Conservation (phyloP, 2,888 invertebrate genomes). For the Eupeodes latifasciatus region DNA sequence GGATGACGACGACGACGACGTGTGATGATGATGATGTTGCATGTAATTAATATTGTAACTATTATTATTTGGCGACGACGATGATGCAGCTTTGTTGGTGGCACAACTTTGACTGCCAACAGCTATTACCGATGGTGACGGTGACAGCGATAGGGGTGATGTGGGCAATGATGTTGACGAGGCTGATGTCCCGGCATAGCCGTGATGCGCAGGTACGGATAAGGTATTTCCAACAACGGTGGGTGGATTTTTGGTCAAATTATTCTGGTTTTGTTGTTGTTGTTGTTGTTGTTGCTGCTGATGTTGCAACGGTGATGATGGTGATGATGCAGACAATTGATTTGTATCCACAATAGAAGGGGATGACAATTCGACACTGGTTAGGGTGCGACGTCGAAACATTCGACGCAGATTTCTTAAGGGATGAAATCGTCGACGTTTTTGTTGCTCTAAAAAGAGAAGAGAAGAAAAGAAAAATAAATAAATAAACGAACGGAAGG, state of each 20-base stretch:
- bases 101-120: slow-evolving; percentile 69
- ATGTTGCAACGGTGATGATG: slow-evolving; percentile 81
- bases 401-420: slow-evolving; percentile 83
- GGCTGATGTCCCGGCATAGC: slow-evolving; percentile 67
- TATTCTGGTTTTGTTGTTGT: slow-evolving; percentile 56
- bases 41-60: slow-evolving; percentile 39
- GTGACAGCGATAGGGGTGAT: slow-evolving; percentile 67
- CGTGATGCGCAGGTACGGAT: slow-evolving; percentile 73
- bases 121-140: slow-evolving; percentile 63
- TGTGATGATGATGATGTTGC: slow-evolving; percentile 45
- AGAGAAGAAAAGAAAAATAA: slow-evolving; percentile 50
- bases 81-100: slow-evolving; percentile 62
- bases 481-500: slow-evolving; percentile 9
- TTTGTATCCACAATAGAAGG: slow-evolving; percentile 69
- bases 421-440: slow-evolving; percentile 84
- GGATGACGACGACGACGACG: slow-evolving; percentile 15
- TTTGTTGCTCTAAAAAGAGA: slow-evolving; percentile 81
- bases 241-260: slow-evolving; percentile 68
- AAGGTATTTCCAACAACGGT: slow-evolving; percentile 70
- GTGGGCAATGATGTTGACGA: slow-evolving; percentile 61
- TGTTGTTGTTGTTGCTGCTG: slow-evolving; percentile 77
- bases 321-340: slow-evolving; percentile 79
- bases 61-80: slow-evolving; percentile 60
- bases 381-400: slow-evolving; percentile 83
- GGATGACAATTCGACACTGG: slow-evolving; percentile 78